phyloP scores from a whole-genome alignment of 2,888 invertebrate genomes.

The Ferrisia virgata region DNA sequence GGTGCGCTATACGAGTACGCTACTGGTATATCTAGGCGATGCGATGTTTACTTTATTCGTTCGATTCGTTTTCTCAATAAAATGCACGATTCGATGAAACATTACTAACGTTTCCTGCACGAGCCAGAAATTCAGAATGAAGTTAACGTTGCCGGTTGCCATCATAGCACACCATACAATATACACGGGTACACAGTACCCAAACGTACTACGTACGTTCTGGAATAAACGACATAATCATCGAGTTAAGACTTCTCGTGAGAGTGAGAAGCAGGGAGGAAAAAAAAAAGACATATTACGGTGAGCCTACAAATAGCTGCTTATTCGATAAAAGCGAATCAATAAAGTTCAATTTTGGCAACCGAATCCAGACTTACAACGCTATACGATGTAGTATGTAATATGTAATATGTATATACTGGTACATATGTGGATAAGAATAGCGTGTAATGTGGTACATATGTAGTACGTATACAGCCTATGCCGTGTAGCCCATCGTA shows the following conservation, averaged over 20 bases:
- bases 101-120: not conserved
- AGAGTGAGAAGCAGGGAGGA: no score
- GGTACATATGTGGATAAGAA: not conserved
- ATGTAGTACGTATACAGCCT: not conserved
- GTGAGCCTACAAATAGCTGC: not conserved
- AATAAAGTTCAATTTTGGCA: not conserved
- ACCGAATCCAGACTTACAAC: not conserved
- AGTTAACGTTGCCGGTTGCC: not conserved
- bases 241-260: not conserved
- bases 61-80: conserved; percentile 15
- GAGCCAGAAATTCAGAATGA: not conserved
- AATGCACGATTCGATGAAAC: not conserved
- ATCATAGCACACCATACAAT: no score
- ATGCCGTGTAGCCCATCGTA: no score
- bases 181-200: no score
- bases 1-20: not conserved
- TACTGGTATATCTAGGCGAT: not conserved
- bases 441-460: not conserved
- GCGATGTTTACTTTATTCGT: not conserved
- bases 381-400: no score
- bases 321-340: not conserved
- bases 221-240: conserved; percentile 11
- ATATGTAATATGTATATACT: no score
- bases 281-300: not conserved
- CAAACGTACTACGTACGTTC: no score